Conservation (phyloP, 2,888 invertebrate genomes). For the Antitype chi region DNA sequence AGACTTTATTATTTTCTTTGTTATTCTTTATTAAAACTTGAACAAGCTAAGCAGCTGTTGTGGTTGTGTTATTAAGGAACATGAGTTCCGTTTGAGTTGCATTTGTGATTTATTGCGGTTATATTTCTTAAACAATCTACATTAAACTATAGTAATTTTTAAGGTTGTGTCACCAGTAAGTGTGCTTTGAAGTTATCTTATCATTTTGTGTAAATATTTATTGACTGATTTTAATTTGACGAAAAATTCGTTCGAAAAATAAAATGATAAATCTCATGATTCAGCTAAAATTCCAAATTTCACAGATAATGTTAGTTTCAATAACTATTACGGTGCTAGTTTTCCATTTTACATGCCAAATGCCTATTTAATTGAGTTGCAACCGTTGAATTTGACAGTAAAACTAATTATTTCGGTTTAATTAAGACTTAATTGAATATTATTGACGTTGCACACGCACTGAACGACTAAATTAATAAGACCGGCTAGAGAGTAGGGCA, state of each 20-base stretch:
- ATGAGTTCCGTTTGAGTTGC: neutral
- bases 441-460: slow-evolving; percentile 25
- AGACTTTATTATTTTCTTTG: slow-evolving; percentile 46
- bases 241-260: neutral
- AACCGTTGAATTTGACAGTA: slow-evolving; percentile 7
- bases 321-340: too few relatives aligned
- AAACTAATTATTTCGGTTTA: slow-evolving; percentile 17
- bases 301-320: neutral
- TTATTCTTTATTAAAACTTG: slow-evolving; percentile 20
- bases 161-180: neutral
- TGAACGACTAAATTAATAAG: neutral
- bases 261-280: neutral
- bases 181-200: neutral
- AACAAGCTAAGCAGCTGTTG: neutral
- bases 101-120: neutral
- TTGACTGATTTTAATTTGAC: neutral
- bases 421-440: slow-evolving; percentile 18
- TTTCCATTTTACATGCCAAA: neutral
- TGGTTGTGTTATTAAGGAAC: slow-evolving; percentile 15
- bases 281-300: neutral
- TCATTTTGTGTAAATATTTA: too few relatives aligned
- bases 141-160: neutral
- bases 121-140: neutral
- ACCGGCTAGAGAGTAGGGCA: neutral
- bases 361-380: neutral